phyloP scores from a whole-genome alignment of 35 echinoderm and acorn worm genomes.

The Strongylocentrotus purpuratus region DNA sequence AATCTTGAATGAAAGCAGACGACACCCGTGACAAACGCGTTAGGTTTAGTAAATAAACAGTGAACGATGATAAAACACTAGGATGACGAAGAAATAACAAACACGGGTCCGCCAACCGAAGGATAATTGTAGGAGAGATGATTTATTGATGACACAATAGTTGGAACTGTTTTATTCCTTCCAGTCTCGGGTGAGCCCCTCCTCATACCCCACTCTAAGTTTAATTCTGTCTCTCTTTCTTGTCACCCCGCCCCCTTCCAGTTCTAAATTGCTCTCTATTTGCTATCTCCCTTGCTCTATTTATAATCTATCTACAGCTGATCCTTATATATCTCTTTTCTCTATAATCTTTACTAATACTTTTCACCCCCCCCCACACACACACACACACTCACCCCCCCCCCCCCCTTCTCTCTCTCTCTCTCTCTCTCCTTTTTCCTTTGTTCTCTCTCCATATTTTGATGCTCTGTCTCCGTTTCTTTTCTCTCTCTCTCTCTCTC shows the following conservation, averaged over 20 bases:
- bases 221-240: background rate
- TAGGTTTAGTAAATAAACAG: slow-evolving; percentile 45
- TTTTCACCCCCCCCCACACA: no score
- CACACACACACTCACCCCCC: no score
- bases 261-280: background rate
- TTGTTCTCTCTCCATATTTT: no score
- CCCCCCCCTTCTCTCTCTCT: no score
- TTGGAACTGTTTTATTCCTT: slow-evolving; percentile 44
- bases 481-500: no score
- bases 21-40: slow-evolving; percentile 31
- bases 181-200: background rate
- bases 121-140: slow-evolving; percentile 13
- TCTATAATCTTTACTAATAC: no score
- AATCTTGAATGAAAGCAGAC: background rate
- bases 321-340: no score
- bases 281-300: background rate
- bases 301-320: background rate
- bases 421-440: no score
- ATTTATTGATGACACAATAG: slow-evolving; percentile 29
- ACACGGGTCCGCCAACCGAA: background rate
- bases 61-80: slow-evolving; percentile 18
- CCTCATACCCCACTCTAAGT: background rate
- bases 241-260: background rate
- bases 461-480: no score
- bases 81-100: slow-evolving; percentile 28